Base-by-base conservation (phyloP, 2,888 invertebrate genomes). In the Tipula lateralis region DNA sequence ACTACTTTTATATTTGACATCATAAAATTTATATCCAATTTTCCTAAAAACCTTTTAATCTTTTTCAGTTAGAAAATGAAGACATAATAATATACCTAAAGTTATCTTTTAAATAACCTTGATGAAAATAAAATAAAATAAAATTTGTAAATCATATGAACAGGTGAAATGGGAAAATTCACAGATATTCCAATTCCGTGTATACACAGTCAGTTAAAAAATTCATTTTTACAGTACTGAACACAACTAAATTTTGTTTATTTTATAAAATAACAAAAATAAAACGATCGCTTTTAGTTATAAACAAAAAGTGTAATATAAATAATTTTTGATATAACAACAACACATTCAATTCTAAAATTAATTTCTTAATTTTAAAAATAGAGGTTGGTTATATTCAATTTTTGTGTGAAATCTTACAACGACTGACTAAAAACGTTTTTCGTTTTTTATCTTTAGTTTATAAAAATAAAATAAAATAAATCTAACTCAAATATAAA, bases 41-140 rank as follows among this genome's bases (percentile, higher is more conserved):
- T 66, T 66, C 66, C 66, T 66, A 66, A 66, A 66, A 66, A 24
- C 66, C 24, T 66, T 66, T 66, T 66, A 66, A 66, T 66, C 66
- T 66, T 24, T 66, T 0, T 9, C 19, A 24, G 0, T 24, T 3
- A n/a, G 1, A 9, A 24, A 19, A 66, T 24, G 9, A 66, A 24
- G 24, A 66, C n/a, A 44, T 44, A 16, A 1, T n/a, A n/a, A 12
- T 36, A 36, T 9, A 66, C 19, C 24, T 50, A 66, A 44, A 50
- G 6, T 50, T 66, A 66, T 66, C 44, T 44, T 50, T 16, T 24
- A 24, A 19, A 12, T 66, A 66, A 66, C 66, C 66, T 66, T 66
- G 66, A 24, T 24, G 44, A 50, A 50, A 50, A 16, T 16, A 24
- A 66, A 66, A 66, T 9, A 66, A 66, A 24, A 66, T 66, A 66